Evolutionary conservation across 1,140 invertebrate species (phyloP), one percentile per base, ranked within the genome.

Genomic region (Solenopsis invicta): DNA sequence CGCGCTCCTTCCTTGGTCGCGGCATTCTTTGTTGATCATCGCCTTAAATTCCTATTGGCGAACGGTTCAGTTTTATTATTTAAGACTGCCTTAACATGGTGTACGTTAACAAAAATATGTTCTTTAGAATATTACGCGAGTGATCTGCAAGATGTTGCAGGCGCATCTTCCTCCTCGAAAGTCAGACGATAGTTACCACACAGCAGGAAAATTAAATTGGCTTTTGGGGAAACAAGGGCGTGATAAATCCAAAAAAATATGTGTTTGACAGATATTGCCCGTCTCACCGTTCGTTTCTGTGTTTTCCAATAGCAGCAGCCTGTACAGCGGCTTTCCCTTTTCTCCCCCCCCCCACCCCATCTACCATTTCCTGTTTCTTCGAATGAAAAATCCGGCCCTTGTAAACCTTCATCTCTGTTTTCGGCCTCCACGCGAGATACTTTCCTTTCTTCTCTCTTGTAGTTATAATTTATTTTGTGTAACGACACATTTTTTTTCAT

Each of bases 191-290:
- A 34, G 67, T 74, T 45, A 34, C 34, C 21, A 8, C 48, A 12
- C 48, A 48, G 24, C 41, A 45, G 54, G 88, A 89, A 92, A 94
- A 93, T 93, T 93, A 93, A 94, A 94, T 94, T 93, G 90, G 87
- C 87, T 91, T 88, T 87, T 80, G 90, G 87, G 82, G 82, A 61
- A 72, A 37, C 85, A 69, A 88, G 87, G 87, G 86, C 85, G 89
- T 92, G 92, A 94, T 94, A 94, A 94, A 94, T 94, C 92, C 91
- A 88, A 93, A 93, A 93, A 94, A 94, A 94, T 94, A 93, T 93
- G 93, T 91, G 93, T 94, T 94, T 94, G 93, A 94, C 93, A 93
- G 93, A 94, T 94, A 94, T 94, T 94, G 91, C 86, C 87, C 86
- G 84, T 87, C 86, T 75, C 88, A 85, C 64, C 85, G 84, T 56